Percentiles rank a stretch among this genome's conserved stretches.
Evolutionary conservation across 1,140 invertebrate species (phyloP).

Genomic region (Lepidotrigona ventralis): DNA sequence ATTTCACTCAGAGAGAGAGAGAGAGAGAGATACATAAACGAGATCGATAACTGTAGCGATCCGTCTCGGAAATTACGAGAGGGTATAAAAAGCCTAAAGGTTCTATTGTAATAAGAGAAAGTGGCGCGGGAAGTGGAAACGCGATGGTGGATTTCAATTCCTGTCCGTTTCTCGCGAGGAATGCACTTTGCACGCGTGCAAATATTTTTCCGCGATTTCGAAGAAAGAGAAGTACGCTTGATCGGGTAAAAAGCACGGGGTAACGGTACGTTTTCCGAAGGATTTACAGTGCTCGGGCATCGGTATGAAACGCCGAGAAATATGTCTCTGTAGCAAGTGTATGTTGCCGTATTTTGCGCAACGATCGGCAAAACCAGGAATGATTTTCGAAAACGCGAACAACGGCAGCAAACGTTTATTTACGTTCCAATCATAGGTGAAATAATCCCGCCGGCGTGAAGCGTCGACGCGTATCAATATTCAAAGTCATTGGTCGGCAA

Average conservation of each 20-base stretch:
- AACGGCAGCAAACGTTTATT: not conserved
- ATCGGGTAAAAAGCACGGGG: too few species aligned
- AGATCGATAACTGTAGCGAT: constrained; percentile 50
- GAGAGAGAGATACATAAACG: constrained; percentile 12
- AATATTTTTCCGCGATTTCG: not conserved
- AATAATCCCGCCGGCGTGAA: not conserved
- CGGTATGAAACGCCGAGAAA: not conserved
- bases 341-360: too few species aligned
- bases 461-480: constrained; percentile 19
- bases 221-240: not conserved
- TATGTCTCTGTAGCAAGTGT: too few species aligned
- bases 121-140: constrained; percentile 59
- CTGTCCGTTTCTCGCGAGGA: constrained; percentile 29
- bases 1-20: not conserved
- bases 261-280: not conserved
- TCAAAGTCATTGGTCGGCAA: constrained; percentile 34
- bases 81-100: constrained; percentile 52
- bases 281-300: too few species aligned
- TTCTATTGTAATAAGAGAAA: constrained; percentile 71
- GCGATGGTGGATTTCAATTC: constrained; percentile 33
- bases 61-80: constrained; percentile 65
- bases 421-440: not conserved
- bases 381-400: not conserved
- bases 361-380: not conserved
- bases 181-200: not conserved